These are phyloP conservation scores for Erebia ligea DNA, from an alignment of 2,888 invertebrate species.

Conservation along the genomic window DNA sequence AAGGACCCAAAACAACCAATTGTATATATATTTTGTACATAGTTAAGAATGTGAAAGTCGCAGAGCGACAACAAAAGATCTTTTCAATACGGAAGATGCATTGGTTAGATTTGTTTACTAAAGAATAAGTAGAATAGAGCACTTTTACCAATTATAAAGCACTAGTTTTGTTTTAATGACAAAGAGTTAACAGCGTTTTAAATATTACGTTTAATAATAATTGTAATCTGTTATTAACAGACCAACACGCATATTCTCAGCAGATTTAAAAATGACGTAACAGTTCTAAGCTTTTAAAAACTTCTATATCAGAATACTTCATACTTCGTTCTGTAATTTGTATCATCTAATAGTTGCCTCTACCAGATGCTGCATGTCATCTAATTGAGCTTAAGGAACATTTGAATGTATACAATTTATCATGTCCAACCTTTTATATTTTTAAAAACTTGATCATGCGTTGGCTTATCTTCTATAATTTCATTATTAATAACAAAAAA, in stretches of 20 bases:
- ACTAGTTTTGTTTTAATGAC: background rate
- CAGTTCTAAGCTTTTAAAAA: background rate
- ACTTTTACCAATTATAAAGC: slow-evolving; percentile 63
- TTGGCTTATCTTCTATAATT: background rate
- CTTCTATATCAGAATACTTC: background rate
- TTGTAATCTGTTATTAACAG: slow-evolving; percentile 1
- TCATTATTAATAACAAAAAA: background rate
- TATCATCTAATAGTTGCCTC: no score
- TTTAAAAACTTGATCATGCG: background rate
- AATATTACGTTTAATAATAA: background rate
- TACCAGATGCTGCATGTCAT: background rate
- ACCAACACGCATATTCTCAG: no score
- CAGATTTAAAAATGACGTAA: background rate
- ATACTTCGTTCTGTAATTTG: background rate
- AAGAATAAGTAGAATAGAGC: slow-evolving; percentile 53
- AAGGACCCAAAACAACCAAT: slow-evolving; percentile 69
- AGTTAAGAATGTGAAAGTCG: slow-evolving; percentile 70
- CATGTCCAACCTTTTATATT: background rate
- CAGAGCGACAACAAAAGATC: slow-evolving; percentile 65
- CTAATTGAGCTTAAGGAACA: background rate
- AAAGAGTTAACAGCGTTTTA: slow-evolving; percentile 8
- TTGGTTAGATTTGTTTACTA: slow-evolving; percentile 35
- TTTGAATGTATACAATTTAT: background rate
- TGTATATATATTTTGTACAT: slow-evolving; percentile 81
- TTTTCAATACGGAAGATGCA: slow-evolving; percentile 38